Percentiles rank a stretch among this genome's conserved stretches.
phyloP scores from a whole-genome alignment of 23 tunicate genomes.

The Halocynthia aurantium region DNA sequence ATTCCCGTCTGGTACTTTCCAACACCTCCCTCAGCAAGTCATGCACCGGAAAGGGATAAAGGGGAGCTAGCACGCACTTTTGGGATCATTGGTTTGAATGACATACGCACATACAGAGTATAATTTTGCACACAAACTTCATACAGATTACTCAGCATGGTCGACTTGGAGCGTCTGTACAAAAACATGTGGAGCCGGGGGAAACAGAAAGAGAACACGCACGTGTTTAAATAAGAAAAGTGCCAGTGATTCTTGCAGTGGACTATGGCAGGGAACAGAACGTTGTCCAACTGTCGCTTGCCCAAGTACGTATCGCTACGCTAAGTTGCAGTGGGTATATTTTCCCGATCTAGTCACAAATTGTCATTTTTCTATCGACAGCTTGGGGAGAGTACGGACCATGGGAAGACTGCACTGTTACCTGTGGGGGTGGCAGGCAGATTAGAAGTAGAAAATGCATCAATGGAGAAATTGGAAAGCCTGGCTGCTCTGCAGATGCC shows the following conservation, averaged over 20 bases:
- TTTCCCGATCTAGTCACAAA: too few species aligned
- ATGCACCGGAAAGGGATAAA: too few species aligned
- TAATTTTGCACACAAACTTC: too few species aligned
- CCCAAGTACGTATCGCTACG: background rate
- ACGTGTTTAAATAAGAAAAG: conserved; percentile 12
- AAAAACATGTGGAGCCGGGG: conserved; percentile 3
- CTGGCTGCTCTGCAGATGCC: conserved; percentile 30
- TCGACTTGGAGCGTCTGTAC: conserved; percentile 1
- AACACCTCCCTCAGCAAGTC: too few species aligned
- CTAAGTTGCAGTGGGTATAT: too few species aligned
- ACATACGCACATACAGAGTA: too few species aligned
- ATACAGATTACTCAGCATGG: conserved; percentile 2
- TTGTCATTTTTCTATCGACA: background rate
- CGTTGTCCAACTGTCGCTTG: conserved; percentile 5
- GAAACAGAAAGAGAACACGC: conserved; percentile 14
- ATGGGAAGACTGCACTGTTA: conserved; percentile 31
- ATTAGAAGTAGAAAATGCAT: conserved; percentile 21
- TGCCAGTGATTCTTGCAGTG: conserved; percentile 10
- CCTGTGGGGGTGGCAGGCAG: conserved; percentile 40
- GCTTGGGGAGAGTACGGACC: conserved; percentile 25
- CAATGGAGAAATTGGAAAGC: conserved; percentile 33
- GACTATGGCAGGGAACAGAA: background rate
- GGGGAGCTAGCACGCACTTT: too few species aligned
- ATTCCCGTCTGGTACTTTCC: too few species aligned
- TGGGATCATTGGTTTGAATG: too few species aligned